These are phyloP conservation scores for Brachionus rotundiformis DNA, from an alignment of 1,140 invertebrate genomes.

Conservation along the genomic window DNA sequence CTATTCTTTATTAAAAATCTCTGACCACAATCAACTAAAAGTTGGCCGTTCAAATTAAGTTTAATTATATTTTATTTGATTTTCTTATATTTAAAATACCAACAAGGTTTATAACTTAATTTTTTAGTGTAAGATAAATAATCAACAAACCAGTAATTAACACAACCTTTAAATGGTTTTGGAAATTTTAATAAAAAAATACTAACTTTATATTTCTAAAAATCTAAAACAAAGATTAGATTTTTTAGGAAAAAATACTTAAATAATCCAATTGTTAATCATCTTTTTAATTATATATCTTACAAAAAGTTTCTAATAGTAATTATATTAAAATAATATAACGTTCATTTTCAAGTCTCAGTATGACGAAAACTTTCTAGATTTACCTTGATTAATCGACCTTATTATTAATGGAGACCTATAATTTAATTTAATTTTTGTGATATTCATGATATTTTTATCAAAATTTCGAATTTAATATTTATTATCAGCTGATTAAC, in stretches of 20 bases:
- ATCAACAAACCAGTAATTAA: not conserved
- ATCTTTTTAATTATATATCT: not conserved
- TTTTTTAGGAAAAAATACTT: not conserved
- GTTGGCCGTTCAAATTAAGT: too few species aligned
- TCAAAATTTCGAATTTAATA: not conserved
- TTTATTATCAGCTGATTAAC: not conserved
- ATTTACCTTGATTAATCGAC: not conserved
- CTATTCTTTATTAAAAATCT: not conserved
- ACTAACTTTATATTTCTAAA: not conserved
- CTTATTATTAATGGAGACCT: not conserved
- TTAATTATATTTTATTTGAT: constrained; percentile 1
- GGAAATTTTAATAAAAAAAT: not conserved
- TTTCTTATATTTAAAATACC: not conserved
- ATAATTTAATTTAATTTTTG: not conserved
- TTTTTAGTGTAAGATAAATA: not conserved
- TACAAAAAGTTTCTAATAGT: not conserved
- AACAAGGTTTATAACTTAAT: not conserved
- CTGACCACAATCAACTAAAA: too few species aligned
- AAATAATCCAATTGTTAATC: not conserved
- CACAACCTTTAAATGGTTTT: too few species aligned
- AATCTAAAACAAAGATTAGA: not conserved
- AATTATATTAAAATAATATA: constrained; percentile 1
- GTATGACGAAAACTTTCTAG: not conserved
- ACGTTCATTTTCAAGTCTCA: not conserved
- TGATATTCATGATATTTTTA: constrained; percentile 11